A percentile compares a stretch with the other conserved stretches of the same genome.
Evolutionary conservation across 2,797 vertebrate species (phyloP).

Genomic region (Peromyscus attwateri): DNA sequence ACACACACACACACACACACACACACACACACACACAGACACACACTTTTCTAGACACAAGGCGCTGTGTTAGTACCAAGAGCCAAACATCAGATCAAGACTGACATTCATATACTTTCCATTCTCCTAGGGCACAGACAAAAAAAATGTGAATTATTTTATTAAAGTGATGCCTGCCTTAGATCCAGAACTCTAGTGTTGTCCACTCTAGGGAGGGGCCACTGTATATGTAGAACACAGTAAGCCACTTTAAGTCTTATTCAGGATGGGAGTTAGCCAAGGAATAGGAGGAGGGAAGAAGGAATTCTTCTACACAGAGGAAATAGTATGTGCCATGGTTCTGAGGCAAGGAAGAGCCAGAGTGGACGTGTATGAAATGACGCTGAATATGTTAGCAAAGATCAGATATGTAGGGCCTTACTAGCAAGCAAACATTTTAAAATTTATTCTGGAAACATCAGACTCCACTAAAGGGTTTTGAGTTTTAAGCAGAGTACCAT

Average conservation of each 20-base stretch:
- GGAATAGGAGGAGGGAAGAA: neutral
- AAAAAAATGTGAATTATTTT: neutral
- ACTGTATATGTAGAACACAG: neutral
- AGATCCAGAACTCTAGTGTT: neutral
- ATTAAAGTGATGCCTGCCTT: neutral
- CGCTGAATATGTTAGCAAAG: neutral
- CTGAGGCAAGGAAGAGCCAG: neutral
- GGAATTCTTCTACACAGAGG: neutral
- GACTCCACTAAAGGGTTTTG: neutral
- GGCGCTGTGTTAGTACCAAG: neutral
- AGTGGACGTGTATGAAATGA: neutral
- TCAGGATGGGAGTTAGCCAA: neutral
- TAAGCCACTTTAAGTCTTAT: neutral
- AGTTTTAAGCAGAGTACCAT: neutral
- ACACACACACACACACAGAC: neutral
- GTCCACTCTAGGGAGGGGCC: neutral
- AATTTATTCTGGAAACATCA: constrained; percentile 31
- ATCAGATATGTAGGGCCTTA: neutral
- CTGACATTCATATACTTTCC: neutral
- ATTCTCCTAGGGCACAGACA: neutral
- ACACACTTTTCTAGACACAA: neutral
- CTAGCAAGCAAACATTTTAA: neutral
- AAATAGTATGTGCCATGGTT: neutral
- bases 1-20: too few relatives aligned
- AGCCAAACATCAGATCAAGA: neutral